phyloP scores from a whole-genome alignment of 2,113 vertebrate species.

The Alethe diademata region DNA sequence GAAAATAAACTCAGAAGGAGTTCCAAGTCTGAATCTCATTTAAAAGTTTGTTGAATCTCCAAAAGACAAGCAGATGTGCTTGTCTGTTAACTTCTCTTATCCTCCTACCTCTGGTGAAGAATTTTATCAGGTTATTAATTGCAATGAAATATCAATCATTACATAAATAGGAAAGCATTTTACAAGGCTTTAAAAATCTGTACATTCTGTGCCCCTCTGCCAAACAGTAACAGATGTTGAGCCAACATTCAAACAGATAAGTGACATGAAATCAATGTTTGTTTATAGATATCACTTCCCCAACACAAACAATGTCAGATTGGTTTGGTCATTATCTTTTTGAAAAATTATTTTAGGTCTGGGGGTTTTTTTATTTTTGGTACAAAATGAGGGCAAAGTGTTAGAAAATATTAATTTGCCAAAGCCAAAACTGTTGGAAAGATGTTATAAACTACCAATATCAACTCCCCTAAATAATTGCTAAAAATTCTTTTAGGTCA shows the following conservation, averaged over 20 bases:
- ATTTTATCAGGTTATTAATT: constrained; percentile 33
- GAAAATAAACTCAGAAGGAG: constrained; percentile 33
- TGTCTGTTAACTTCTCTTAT: neutral
- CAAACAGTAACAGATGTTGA: constrained; percentile 46
- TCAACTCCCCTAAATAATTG: neutral
- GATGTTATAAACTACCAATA: neutral
- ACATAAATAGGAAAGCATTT: constrained; percentile 15
- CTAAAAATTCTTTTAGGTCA: neutral
- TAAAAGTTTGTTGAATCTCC: constrained; percentile 16
- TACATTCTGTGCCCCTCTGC: neutral
- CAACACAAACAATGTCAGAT: neutral
- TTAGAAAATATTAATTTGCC: neutral
- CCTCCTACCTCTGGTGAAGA: neutral
- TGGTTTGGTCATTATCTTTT: neutral
- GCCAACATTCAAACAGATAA: constrained; percentile 2
- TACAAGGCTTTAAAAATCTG: constrained; percentile 4
- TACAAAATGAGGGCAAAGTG: neutral
- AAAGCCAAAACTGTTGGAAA: neutral
- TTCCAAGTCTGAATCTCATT: constrained; percentile 20
- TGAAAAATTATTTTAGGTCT: neutral
- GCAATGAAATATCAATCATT: constrained; percentile 35
- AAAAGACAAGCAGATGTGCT: constrained; percentile 30
- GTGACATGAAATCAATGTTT: neutral
- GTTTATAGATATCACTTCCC: neutral
- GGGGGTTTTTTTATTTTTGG: neutral